These are phyloP conservation scores for Acanthosepion pharaonis DNA, from an alignment of 2,888 invertebrate genomes.

Conservation along the genomic window DNA sequence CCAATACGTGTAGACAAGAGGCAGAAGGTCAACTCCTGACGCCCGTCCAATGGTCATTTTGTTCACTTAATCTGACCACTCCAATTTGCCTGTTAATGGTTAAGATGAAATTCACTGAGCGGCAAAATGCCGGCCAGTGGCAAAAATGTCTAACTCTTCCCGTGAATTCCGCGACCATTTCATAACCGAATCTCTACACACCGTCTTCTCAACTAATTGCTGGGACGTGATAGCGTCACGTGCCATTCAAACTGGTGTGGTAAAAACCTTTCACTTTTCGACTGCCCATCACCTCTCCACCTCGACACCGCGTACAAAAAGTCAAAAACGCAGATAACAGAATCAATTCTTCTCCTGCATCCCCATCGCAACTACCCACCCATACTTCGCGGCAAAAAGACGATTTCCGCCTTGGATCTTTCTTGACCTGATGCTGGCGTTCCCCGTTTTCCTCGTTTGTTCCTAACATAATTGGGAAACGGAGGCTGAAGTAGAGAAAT, in stretches of 20 bases:
- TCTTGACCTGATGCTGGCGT: background rate
- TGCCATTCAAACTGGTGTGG: background rate
- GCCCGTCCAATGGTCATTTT: background rate
- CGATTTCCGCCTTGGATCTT: background rate
- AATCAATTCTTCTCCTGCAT: background rate
- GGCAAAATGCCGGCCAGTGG: background rate
- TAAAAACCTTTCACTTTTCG: background rate
- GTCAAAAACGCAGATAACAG: background rate
- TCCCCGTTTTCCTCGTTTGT: background rate
- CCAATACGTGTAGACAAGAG: background rate
- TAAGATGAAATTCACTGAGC: constrained; percentile 1
- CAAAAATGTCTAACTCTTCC: no score
- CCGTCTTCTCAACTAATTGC: background rate
- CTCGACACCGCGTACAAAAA: background rate
- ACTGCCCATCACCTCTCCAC: background rate
- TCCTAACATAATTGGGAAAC: background rate
- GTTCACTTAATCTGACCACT: background rate
- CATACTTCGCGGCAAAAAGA: background rate
- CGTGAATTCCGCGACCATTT: background rate
- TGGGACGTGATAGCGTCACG: background rate
- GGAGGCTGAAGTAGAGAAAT: background rate
- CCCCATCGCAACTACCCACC: background rate
- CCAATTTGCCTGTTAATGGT: background rate
- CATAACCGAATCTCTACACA: background rate
- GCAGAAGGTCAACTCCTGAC: background rate